phyloP scores from a whole-genome alignment of 2,888 invertebrate genomes.

The Adineta ricciae region DNA sequence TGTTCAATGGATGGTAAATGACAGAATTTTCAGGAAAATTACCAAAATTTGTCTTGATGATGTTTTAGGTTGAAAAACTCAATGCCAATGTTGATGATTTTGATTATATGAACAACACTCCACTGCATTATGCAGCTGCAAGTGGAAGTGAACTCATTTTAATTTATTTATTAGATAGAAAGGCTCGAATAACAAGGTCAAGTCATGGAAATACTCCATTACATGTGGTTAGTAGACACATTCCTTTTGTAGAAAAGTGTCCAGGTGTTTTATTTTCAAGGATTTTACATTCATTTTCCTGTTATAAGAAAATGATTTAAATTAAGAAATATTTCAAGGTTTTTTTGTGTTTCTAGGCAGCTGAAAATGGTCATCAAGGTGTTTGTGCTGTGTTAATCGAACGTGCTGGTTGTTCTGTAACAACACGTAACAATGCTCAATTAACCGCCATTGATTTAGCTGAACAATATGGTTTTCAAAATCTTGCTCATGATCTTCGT shows the following conservation, averaged over 20 bases:
- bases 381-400: not conserved
- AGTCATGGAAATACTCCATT: conserved; percentile 1
- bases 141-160: not conserved
- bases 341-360: not conserved
- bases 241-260: no score
- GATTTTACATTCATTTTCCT: no score
- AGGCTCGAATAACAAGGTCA: not conserved
- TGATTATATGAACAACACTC: not conserved
- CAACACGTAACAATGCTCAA: not conserved
- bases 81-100: not conserved
- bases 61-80: not conserved
- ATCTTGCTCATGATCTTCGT: not conserved
- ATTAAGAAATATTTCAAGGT: not conserved
- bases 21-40: no score
- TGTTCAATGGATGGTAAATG: not conserved
- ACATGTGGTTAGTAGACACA: not conserved
- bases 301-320: no score
- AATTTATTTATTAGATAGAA: not conserved
- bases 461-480: not conserved
- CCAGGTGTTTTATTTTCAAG: no score
- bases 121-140: conserved; percentile 13
- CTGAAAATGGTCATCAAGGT: not conserved
- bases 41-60: no score
- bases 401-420: not conserved
- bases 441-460: not conserved